These are phyloP conservation scores for Porites cylindrica DNA, from an alignment of 92 coral and sea anemone genomes.

Conservation along the genomic window DNA sequence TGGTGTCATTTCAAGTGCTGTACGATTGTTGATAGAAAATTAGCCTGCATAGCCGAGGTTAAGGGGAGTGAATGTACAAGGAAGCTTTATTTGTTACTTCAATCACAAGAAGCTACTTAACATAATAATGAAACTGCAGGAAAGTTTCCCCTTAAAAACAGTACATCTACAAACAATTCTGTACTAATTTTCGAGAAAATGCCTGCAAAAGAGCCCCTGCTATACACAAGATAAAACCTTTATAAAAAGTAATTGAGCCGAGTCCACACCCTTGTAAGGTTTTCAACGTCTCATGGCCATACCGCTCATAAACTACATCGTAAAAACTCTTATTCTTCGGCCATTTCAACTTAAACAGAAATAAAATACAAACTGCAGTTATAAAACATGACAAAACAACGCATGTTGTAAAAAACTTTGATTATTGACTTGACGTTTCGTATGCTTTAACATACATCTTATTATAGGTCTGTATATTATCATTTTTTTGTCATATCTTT, in stretches of 20 bases:
- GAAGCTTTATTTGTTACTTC: not conserved
- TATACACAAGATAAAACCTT: too few species aligned
- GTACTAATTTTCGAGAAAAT: too few species aligned
- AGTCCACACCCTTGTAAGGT: too few species aligned
- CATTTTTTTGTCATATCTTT: too few species aligned
- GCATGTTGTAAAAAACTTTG: not conserved
- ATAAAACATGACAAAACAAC: too few species aligned
- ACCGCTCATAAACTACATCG: not conserved
- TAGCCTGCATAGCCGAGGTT: not conserved
- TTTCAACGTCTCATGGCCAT: not conserved
- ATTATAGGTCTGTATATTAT: not conserved
- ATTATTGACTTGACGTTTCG: constrained; percentile 5
- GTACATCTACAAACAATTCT: not conserved
- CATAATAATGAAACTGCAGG: not conserved
- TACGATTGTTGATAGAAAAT: not conserved
- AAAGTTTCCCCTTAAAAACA: not conserved
- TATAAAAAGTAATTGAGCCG: too few species aligned
- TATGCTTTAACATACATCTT: not conserved
- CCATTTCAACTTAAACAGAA: too few species aligned
- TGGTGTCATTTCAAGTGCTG: not conserved
- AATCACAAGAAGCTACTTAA: not conserved
- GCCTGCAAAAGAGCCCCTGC: too few species aligned
- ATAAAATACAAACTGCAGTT: too few species aligned
- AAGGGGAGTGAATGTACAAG: not conserved
- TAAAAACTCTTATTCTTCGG: not conserved